Evolutionary conservation across 2,888 invertebrate species (phyloP).

Genomic region (Epicampocera succincta): DNA sequence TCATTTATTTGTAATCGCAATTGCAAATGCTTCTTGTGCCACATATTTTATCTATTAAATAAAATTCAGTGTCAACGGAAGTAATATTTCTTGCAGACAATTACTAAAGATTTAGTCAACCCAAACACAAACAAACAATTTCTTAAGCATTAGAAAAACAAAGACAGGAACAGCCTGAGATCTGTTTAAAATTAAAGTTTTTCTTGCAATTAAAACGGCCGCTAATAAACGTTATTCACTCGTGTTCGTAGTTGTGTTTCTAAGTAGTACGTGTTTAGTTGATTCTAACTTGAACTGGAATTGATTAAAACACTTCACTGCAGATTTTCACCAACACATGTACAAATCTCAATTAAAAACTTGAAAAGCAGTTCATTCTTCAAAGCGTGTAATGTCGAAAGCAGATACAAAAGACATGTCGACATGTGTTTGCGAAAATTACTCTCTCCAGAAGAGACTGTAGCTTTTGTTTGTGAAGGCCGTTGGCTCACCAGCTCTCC

Average conservation of each 20-base stretch:
- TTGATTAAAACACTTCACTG: conserved; percentile 32
- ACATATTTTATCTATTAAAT: conserved; percentile 52
- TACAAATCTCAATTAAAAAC: conserved; percentile 1
- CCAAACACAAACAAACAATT: conserved; percentile 11
- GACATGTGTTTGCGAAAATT: too few species aligned
- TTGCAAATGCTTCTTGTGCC: conserved; percentile 7
- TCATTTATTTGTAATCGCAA: conserved; percentile 1
- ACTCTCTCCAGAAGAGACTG: background rate
- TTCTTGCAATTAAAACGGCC: conserved; percentile 42
- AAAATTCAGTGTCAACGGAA: conserved; percentile 78
- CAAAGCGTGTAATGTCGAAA: too few species aligned
- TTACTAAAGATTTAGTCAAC: conserved; percentile 57
- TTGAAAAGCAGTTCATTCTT: background rate
- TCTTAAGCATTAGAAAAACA: conserved; percentile 19
- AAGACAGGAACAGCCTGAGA: conserved; percentile 48
- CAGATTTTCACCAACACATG: conserved; percentile 2
- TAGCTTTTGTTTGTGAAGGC: background rate
- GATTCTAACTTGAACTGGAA: conserved; percentile 51
- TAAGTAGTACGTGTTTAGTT: conserved; percentile 12
- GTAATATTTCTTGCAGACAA: conserved; percentile 74
- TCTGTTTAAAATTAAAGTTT: conserved; percentile 35
- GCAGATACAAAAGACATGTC: too few species aligned
- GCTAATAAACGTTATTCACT: background rate
- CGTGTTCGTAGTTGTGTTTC: background rate
- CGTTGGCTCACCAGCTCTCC: conserved; percentile 8